These are phyloP conservation scores for Empidonax traillii DNA, from an alignment of 2,113 vertebrate genomes.

Conservation along the genomic window DNA sequence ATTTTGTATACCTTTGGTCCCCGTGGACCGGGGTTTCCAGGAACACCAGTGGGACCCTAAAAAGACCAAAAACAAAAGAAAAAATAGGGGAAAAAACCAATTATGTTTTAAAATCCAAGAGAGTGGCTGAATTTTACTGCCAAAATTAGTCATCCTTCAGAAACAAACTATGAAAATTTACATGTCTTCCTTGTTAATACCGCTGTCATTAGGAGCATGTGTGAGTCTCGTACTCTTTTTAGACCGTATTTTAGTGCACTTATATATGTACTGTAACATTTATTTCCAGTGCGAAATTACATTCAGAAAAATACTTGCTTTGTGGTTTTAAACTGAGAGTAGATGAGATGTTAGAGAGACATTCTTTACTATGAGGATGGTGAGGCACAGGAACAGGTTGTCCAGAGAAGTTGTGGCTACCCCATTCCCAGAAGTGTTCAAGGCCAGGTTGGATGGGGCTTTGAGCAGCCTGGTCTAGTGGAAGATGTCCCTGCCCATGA, in stretches of 20 bases:
- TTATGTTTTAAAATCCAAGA: not conserved
- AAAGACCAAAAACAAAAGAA: not conserved
- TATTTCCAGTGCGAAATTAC: not conserved
- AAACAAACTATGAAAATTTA: not conserved
- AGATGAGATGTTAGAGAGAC: not conserved
- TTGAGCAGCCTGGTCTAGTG: not conserved
- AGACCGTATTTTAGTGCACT: not conserved
- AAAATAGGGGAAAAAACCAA: not conserved
- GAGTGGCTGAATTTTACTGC: not conserved
- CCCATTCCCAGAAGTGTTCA: not conserved
- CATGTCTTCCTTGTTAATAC: not conserved
- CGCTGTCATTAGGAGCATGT: not conserved
- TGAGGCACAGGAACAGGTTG: not conserved
- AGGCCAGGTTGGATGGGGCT: not conserved
- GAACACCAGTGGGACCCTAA: slow-evolving; percentile 78
- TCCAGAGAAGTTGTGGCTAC: not conserved
- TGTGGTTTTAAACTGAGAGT: not conserved
- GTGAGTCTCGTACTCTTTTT: not conserved
- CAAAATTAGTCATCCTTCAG: not conserved
- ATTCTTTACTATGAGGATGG: not conserved
- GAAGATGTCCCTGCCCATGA: not conserved
- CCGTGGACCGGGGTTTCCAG: slow-evolving; percentile 83
- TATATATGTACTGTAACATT: not conserved
- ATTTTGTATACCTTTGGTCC: slow-evolving; percentile 88
- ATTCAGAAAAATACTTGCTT: not conserved